Evolutionary conservation across 2,888 invertebrate species (phyloP).

Genomic region (Aproaerema taeniolella): DNA sequence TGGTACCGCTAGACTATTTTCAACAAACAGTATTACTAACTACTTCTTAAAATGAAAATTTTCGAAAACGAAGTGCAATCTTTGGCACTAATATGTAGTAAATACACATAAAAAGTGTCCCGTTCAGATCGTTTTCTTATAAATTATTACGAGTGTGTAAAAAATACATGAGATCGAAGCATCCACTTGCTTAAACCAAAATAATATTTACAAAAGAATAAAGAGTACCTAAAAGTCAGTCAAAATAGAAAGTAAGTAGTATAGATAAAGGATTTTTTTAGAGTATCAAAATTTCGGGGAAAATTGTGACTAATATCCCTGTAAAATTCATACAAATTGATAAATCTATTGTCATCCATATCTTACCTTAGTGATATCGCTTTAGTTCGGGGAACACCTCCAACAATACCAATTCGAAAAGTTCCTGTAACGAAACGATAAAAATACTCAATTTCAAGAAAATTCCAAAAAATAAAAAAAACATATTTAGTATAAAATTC

Average conservation of each 20-base stretch:
- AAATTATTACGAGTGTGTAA: no score
- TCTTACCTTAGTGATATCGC: conserved; percentile 56
- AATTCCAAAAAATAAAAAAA: no score
- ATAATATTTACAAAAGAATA: conserved; percentile 13
- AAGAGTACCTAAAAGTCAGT: conserved; percentile 1
- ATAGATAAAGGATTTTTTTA: conserved; percentile 39
- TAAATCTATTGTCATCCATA: conserved; percentile 40
- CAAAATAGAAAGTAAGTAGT: conserved; percentile 12
- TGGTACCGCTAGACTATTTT: no score
- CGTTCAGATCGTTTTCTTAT: no score
- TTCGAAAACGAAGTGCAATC: conserved; percentile 31
- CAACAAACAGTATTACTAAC: no score
- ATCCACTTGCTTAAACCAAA: conserved; percentile 12
- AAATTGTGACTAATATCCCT: conserved; percentile 33
- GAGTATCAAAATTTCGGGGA: conserved; percentile 31
- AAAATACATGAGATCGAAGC: conserved; percentile 32
- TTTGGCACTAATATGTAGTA: conserved; percentile 42
- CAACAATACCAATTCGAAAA: conserved; percentile 81
- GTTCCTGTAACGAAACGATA: conserved; percentile 73
- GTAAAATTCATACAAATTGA: conserved; percentile 28
- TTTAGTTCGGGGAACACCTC: conserved; percentile 85
- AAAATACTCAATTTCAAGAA: no score
- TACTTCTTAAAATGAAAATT: no score
- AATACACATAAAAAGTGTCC: conserved; percentile 18
- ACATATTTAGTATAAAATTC: no score